Evolutionary conservation across 2,113 vertebrate genomes (phyloP).

Genomic region (Antigone vipio): DNA sequence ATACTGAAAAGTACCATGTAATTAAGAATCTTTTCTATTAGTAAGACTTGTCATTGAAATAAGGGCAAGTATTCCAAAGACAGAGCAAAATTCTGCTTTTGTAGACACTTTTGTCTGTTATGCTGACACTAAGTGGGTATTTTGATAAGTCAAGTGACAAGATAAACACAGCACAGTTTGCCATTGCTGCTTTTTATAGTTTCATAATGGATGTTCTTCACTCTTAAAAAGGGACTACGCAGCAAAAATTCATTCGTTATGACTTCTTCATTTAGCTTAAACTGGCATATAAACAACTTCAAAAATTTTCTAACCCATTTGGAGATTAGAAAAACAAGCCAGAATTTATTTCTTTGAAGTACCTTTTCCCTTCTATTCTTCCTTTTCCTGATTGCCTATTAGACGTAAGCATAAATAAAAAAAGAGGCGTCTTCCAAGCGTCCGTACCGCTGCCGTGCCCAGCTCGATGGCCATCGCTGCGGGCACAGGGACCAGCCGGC

Average conservation of each 20-base stretch:
- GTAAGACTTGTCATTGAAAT: not conserved
- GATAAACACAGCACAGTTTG: conserved; percentile 9
- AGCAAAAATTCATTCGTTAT: not conserved
- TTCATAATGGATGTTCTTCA: not conserved
- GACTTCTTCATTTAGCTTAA: not conserved
- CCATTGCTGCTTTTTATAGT: conserved; percentile 17
- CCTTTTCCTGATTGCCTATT: not conserved
- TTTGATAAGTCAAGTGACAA: conserved; percentile 18
- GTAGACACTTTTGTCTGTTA: not conserved
- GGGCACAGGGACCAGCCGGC: not conserved
- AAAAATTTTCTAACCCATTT: not conserved
- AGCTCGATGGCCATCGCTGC: not conserved
- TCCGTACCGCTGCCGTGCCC: not conserved
- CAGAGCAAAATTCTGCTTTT: conserved; percentile 3
- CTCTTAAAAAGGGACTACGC: not conserved
- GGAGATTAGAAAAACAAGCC: not conserved
- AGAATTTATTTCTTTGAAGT: not conserved
- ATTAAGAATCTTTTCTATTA: not conserved
- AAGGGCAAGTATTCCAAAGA: not conserved
- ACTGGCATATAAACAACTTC: not conserved
- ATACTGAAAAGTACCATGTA: not conserved
- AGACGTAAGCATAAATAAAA: not conserved
- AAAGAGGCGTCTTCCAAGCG: not conserved
- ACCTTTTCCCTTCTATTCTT: not conserved
- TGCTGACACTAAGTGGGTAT: conserved; percentile 37